phyloP scores from a whole-genome alignment of 2,888 invertebrate genomes.

The Yponomeuta cagnagella region DNA sequence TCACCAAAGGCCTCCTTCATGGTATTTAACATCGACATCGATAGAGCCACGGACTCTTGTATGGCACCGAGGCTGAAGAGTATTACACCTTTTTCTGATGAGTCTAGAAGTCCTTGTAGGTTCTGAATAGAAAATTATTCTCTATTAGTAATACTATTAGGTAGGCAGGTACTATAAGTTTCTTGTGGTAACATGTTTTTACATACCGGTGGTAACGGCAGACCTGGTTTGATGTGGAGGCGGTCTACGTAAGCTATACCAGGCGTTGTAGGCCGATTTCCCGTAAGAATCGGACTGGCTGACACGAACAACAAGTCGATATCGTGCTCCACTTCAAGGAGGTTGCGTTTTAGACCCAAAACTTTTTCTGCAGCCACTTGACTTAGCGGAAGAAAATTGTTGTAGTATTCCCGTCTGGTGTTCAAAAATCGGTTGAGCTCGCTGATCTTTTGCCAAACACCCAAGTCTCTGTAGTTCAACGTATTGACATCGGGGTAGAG shows the following conservation, averaged over 20 bases:
- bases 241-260: constrained; percentile 54
- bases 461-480: constrained; percentile 53
- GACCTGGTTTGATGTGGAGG: constrained; percentile 55
- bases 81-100: constrained; percentile 58
- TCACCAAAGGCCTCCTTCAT: constrained; percentile 62
- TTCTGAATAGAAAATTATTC: constrained; percentile 36
- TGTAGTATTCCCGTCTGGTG: constrained; percentile 53
- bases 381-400: constrained; percentile 47
- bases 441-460: constrained; percentile 49
- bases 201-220: constrained; percentile 46
- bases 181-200: neutral
- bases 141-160: neutral
- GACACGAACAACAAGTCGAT: constrained; percentile 62
- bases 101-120: constrained; percentile 47
- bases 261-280: constrained; percentile 58
- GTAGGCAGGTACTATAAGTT: too few species aligned
- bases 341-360: constrained; percentile 45
- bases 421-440: constrained; percentile 50
- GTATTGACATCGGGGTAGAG: constrained; percentile 68
- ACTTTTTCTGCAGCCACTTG: constrained; percentile 57
- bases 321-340: constrained; percentile 56
- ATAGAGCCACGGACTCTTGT: constrained; percentile 59
- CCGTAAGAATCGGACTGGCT: constrained; percentile 50
- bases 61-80: constrained; percentile 71
- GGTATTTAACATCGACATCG: constrained; percentile 47